A percentile compares a stretch with the other conserved stretches of the same genome.
phyloP scores from a whole-genome alignment of 2,113 vertebrate genomes.

The Xenus cinereus region DNA sequence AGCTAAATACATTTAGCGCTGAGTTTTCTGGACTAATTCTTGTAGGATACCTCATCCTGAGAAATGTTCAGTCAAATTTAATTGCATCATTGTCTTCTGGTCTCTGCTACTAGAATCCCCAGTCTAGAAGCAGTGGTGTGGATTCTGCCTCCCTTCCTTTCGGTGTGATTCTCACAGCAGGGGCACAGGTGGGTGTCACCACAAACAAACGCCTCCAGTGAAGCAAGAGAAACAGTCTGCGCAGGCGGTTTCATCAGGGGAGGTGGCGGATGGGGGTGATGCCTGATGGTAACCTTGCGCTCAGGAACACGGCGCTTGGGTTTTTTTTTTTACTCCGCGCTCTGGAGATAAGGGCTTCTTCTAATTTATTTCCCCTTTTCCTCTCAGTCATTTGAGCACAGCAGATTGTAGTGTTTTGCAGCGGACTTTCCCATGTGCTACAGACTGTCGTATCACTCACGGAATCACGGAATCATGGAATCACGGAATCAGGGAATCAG shows the following conservation, averaged over 20 bases:
- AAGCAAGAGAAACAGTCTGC: background rate
- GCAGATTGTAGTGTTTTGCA: background rate
- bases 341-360: background rate
- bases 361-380: background rate
- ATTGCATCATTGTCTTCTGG: background rate
- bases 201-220: background rate
- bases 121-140: background rate
- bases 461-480: no score
- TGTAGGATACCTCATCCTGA: background rate
- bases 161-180: background rate
- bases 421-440: background rate
- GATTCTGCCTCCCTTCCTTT: background rate
- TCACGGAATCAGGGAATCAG: no score
- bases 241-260: rapidly evolving
- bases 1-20: background rate
- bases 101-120: background rate
- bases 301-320: background rate
- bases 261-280: background rate
- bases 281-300: background rate
- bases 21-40: background rate
- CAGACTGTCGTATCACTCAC: background rate
- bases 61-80: background rate
- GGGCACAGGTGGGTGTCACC: background rate
- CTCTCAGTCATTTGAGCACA: background rate
- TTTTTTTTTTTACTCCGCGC: background rate